These are phyloP conservation scores for Nemotelus nigrinus DNA, from an alignment of 2,888 invertebrate species.

Conservation along the genomic window DNA sequence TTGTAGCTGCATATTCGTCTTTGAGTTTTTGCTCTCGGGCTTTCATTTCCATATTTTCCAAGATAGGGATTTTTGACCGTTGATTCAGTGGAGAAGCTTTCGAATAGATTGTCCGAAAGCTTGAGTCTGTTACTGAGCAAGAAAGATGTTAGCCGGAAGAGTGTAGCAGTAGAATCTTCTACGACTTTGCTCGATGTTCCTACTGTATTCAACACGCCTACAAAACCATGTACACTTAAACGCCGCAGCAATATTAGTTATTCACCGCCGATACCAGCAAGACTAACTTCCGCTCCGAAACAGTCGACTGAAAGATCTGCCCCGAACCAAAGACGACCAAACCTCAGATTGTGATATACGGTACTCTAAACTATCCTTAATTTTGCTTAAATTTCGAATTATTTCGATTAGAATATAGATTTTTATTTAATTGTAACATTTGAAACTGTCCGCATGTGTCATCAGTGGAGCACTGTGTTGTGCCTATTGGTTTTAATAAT, in stretches of 20 bases:
- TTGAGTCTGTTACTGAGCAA: constrained; percentile 53
- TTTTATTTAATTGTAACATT: too few relatives aligned
- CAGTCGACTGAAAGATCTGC: background rate
- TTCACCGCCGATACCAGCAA: background rate
- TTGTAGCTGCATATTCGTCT: background rate
- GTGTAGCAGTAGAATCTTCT: background rate
- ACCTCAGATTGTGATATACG: background rate
- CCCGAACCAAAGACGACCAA: constrained; percentile 1
- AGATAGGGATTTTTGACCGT: constrained; percentile 52
- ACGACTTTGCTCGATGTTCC: background rate
- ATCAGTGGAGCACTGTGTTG: too few relatives aligned
- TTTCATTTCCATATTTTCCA: constrained; percentile 51
- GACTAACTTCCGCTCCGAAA: background rate
- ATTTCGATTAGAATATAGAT: too few relatives aligned
- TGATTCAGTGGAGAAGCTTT: constrained; percentile 52
- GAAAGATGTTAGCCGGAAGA: background rate
- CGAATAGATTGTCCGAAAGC: constrained; percentile 46
- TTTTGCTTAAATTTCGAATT: too few relatives aligned
- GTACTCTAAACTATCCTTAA: too few relatives aligned
- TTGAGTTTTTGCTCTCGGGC: background rate
- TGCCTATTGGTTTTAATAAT: too few relatives aligned
- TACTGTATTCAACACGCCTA: constrained; percentile 20
- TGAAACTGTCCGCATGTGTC: too few relatives aligned
- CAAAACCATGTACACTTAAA: constrained; percentile 1
- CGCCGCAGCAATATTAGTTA: constrained; percentile 30